These are phyloP conservation scores for Troides helena DNA, from an alignment of 2,888 invertebrate species.

Conservation along the genomic window DNA sequence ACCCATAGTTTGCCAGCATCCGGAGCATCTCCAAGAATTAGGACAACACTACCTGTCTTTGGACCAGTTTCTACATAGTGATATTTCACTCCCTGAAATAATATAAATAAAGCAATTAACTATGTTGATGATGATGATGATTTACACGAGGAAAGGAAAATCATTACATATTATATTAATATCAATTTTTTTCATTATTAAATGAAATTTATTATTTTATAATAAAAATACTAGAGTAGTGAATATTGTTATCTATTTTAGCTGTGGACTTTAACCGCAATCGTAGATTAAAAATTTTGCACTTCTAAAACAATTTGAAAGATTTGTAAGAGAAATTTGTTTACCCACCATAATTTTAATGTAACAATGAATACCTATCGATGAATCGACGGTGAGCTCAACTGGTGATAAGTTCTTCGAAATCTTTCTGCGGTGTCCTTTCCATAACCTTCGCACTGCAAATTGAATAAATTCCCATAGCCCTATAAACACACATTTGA, in stretches of 20 bases:
- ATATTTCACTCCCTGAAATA: slow-evolving; percentile 67
- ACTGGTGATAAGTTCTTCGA: slow-evolving; percentile 48
- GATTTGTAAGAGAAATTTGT: background rate
- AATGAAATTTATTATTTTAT: background rate
- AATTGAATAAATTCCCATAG: slow-evolving; percentile 65
- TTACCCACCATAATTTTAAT: slow-evolving; percentile 69
- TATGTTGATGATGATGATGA: background rate
- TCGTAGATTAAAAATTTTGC: background rate
- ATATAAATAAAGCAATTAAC: background rate
- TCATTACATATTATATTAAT: background rate
- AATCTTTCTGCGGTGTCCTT: slow-evolving; percentile 61
- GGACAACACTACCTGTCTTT: slow-evolving; percentile 54
- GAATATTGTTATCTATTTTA: slow-evolving; percentile 13
- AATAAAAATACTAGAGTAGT: background rate
- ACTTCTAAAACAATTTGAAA: background rate
- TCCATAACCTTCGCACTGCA: slow-evolving; percentile 63
- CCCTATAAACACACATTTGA: slow-evolving; percentile 61
- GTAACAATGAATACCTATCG: slow-evolving; percentile 70
- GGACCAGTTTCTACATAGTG: slow-evolving; percentile 73
- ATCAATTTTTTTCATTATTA: background rate
- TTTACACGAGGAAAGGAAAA: too few species aligned
- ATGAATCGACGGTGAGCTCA: slow-evolving; percentile 66
- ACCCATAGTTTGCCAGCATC: slow-evolving; percentile 61
- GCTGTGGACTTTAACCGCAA: slow-evolving; percentile 16
- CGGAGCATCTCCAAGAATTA: slow-evolving; percentile 70